These are phyloP conservation scores for Rattus norvegicus DNA, from an alignment of 2,113 vertebrate species.

Conservation along the genomic window DNA sequence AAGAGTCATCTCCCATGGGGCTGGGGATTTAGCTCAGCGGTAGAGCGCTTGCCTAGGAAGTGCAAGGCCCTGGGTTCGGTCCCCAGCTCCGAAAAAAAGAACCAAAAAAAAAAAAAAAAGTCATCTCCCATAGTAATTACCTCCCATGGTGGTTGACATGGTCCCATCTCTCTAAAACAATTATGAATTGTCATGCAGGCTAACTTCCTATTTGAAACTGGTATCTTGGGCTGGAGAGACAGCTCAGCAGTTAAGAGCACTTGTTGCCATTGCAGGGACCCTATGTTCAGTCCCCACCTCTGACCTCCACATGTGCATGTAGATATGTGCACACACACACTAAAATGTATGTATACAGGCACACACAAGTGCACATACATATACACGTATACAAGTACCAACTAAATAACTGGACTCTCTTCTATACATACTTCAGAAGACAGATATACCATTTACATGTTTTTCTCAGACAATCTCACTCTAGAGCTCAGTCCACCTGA, in stretches of 20 bases:
- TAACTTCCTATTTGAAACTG: slow-evolving; percentile 2
- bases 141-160: neutral
- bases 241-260: neutral
- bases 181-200: neutral
- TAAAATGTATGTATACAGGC: neutral
- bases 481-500: neutral
- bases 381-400: neutral
- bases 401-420: neutral
- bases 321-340: too few species aligned
- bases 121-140: neutral
- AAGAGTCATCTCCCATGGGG: neutral
- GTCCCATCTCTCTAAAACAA: neutral
- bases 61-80: too few species aligned
- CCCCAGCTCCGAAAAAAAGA: too few species aligned
- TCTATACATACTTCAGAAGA: neutral
- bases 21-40: too few species aligned
- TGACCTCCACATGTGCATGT: neutral
- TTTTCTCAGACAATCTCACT: neutral
- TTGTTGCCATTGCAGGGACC: neutral
- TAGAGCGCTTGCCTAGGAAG: too few species aligned
- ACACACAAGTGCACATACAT: neutral
- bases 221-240: neutral
- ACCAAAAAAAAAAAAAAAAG: too few species aligned
- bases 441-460: neutral
- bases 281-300: neutral